Conservation (phyloP, 2,888 invertebrate genomes). For the Xestia sexstrigata region DNA sequence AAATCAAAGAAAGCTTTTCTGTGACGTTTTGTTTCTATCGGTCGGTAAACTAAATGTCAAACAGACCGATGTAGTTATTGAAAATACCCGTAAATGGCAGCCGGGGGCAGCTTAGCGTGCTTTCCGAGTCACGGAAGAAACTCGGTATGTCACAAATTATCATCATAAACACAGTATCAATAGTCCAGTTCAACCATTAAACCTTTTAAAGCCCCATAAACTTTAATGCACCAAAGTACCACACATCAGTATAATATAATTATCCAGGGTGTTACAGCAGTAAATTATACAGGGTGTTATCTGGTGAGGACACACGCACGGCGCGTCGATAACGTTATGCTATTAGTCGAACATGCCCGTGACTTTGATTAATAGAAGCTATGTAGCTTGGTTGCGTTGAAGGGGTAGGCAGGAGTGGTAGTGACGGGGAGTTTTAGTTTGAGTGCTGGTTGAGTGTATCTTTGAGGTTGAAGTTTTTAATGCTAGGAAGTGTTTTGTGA, state of each 20-base stretch:
- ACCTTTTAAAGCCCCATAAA: constrained; percentile 11
- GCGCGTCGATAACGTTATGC: constrained; percentile 64
- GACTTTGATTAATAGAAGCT: constrained; percentile 62
- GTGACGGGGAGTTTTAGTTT: constrained; percentile 12
- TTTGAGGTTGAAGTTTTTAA: neutral
- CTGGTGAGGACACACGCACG: constrained; percentile 62
- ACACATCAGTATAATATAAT: constrained; percentile 58
- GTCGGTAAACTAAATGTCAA: too few relatives aligned
- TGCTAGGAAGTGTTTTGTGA: neutral
- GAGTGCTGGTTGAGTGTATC: constrained; percentile 8
- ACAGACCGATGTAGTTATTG: too few relatives aligned
- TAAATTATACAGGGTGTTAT: constrained; percentile 68
- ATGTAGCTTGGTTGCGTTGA: constrained; percentile 31
- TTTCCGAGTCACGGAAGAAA: too few relatives aligned
- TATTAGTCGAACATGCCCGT: constrained; percentile 52
- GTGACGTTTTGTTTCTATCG: too few relatives aligned
- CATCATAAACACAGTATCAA: neutral
- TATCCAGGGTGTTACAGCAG: constrained; percentile 50
- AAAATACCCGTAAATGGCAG: too few relatives aligned
- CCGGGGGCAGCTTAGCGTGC: too few relatives aligned
- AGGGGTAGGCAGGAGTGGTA: constrained; percentile 21
- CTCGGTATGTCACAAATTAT: neutral
- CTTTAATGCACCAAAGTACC: constrained; percentile 33
- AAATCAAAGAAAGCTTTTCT: too few relatives aligned
- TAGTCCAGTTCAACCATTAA: neutral